phyloP scores from a whole-genome alignment of 1,140 invertebrate genomes.

The Cephus cinctus region DNA sequence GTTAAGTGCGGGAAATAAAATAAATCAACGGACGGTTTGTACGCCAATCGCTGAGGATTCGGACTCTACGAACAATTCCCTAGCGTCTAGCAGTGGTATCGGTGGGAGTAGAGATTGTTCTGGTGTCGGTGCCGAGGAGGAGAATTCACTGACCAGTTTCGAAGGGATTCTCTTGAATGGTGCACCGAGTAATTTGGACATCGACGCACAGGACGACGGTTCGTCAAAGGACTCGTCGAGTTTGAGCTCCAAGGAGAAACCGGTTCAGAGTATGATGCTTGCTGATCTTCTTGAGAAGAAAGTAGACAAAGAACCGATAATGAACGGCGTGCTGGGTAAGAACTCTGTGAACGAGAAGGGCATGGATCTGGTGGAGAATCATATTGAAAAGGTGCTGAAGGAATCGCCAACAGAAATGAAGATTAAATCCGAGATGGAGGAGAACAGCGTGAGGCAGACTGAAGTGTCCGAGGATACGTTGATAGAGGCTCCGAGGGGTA shows the following conservation, averaged over 20 bases:
- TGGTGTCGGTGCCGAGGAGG: constrained; percentile 56
- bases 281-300: constrained; percentile 68
- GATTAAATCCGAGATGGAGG: constrained; percentile 28
- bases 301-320: constrained; percentile 61
- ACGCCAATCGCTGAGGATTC: constrained; percentile 58
- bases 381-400: constrained; percentile 60
- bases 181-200: constrained; percentile 56
- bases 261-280: constrained; percentile 60
- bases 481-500: constrained; percentile 42
- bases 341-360: constrained; percentile 64
- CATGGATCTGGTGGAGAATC: constrained; percentile 64
- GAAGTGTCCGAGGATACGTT: constrained; percentile 46
- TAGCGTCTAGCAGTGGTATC: constrained; percentile 60
- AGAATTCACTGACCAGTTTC: constrained; percentile 65
- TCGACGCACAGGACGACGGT: constrained; percentile 58
- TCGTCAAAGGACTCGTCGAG: constrained; percentile 59
- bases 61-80: constrained; percentile 60
- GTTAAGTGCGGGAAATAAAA: constrained; percentile 37
- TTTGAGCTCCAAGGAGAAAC: constrained; percentile 47
- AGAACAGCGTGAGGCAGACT: constrained; percentile 29
- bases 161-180: constrained; percentile 64
- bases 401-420: constrained; percentile 45
- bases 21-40: constrained; percentile 39
- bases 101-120: constrained; percentile 53
- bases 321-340: constrained; percentile 63